Conservation (phyloP, 2,888 invertebrate genomes). For the Drosophila nr. medialis region DNA sequence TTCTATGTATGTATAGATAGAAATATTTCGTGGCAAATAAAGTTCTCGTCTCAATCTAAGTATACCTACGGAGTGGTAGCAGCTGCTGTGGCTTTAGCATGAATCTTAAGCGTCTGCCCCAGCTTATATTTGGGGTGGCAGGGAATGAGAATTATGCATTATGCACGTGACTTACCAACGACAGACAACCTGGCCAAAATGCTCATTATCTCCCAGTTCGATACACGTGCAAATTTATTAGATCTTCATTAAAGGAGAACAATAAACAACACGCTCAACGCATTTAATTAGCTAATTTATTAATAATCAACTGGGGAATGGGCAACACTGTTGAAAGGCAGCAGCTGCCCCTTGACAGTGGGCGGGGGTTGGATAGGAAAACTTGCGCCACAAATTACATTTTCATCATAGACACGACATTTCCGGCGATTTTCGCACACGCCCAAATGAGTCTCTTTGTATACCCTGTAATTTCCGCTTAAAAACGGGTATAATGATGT, state of each 20-base stretch:
- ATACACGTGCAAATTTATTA: conserved; percentile 68
- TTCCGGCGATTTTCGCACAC: conserved; percentile 57
- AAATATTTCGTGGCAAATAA: background rate
- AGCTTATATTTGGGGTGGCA: background rate
- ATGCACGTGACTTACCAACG: conserved; percentile 69
- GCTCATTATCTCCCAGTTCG: conserved; percentile 26
- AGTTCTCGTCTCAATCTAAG: background rate
- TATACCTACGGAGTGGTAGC: conserved; percentile 1
- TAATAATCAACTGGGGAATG: conserved; percentile 61
- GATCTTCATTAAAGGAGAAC: conserved; percentile 69
- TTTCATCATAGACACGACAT: conserved; percentile 52
- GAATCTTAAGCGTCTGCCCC: conserved; percentile 16
- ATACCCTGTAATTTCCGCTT: background rate
- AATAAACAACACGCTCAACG: conserved; percentile 62
- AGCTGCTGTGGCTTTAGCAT: conserved; percentile 16
- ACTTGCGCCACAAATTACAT: conserved; percentile 63
- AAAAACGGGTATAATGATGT: background rate
- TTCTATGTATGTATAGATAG: background rate
- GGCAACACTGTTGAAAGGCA: background rate
- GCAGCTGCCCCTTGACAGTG: conserved; percentile 52
- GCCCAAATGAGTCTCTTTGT: conserved; percentile 57
- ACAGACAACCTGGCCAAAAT: conserved; percentile 5
- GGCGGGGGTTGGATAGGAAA: background rate
- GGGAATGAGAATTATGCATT: conserved; percentile 63
- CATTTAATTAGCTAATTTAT: conserved; percentile 80